Evolutionary conservation across 1,140 invertebrate genomes (phyloP).

Genomic region (Brachionus plicatilis): DNA sequence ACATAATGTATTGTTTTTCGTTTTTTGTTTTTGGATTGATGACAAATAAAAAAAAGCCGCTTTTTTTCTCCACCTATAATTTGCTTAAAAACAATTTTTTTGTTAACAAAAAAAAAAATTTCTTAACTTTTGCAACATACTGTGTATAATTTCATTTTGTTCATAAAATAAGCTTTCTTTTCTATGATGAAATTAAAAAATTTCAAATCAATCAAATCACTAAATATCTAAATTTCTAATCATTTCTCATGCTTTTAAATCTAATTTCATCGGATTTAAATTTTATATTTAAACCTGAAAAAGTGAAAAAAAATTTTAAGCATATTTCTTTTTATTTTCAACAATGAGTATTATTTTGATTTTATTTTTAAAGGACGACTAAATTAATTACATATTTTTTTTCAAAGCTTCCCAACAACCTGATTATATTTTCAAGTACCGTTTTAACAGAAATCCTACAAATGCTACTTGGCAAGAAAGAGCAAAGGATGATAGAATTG

Average conservation of each 20-base stretch:
- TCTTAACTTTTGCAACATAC: too few relatives aligned
- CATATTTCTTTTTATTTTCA: not conserved
- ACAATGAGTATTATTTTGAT: not conserved
- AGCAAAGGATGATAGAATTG: not conserved
- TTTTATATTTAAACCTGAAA: not conserved
- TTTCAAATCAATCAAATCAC: too few relatives aligned
- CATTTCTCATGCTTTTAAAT: not conserved
- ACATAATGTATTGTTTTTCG: too few relatives aligned
- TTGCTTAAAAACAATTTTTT: too few relatives aligned
- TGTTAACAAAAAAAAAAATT: too few relatives aligned
- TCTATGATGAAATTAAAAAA: too few relatives aligned
- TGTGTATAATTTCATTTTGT: too few relatives aligned
- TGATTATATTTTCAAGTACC: not conserved
- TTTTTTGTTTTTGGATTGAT: too few relatives aligned
- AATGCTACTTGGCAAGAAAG: not conserved
- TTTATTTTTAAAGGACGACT: not conserved
- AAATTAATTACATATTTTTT: not conserved
- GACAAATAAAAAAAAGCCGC: too few relatives aligned
- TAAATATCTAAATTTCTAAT: not conserved
- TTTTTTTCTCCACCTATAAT: too few relatives aligned
- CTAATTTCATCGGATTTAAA: not conserved
- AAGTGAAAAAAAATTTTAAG: not conserved
- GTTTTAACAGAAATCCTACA: not conserved
- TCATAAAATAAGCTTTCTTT: too few relatives aligned
- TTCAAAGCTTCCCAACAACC: not conserved